A percentile compares a stretch with the other conserved stretches of the same genome.
Conservation (phyloP, 2,113 vertebrate species). For the Xiphorhynchus elegans region DNA sequence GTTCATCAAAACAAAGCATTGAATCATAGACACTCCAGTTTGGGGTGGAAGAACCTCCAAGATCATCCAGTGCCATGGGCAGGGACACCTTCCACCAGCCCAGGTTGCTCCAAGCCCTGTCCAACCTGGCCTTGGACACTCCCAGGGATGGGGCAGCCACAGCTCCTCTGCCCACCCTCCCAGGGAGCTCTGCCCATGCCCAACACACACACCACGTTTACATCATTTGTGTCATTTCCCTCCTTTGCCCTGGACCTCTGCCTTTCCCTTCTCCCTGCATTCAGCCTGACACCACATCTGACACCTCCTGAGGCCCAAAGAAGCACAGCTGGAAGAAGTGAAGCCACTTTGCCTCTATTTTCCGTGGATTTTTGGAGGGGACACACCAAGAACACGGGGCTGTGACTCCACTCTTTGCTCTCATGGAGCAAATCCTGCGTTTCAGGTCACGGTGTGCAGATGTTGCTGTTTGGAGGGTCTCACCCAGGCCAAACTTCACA, state of each 20-base stretch:
- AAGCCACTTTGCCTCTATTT: accelerated
- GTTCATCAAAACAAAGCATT: background rate
- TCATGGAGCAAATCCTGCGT: background rate
- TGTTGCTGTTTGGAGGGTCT: background rate
- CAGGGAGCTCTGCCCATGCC: accelerated
- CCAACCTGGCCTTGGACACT: background rate
- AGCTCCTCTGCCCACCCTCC: background rate
- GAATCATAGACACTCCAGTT: accelerated
- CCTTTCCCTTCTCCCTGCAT: background rate
- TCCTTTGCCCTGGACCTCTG: background rate
- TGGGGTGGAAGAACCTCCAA: background rate
- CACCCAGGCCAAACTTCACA: background rate
- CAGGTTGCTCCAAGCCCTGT: accelerated
- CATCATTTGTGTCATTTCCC: background rate
- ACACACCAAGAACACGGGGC: accelerated
- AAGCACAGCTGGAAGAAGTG: background rate
- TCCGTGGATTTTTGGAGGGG: background rate
- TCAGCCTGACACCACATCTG: background rate
- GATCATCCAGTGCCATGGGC: background rate
- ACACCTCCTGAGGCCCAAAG: background rate
- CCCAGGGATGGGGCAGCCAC: background rate
- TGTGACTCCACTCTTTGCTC: accelerated
- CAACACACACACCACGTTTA: accelerated
- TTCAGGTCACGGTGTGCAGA: background rate
- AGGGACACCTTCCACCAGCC: background rate